Conservation (phyloP, 2,113 vertebrate genomes). For the Cavia aperea region DNA sequence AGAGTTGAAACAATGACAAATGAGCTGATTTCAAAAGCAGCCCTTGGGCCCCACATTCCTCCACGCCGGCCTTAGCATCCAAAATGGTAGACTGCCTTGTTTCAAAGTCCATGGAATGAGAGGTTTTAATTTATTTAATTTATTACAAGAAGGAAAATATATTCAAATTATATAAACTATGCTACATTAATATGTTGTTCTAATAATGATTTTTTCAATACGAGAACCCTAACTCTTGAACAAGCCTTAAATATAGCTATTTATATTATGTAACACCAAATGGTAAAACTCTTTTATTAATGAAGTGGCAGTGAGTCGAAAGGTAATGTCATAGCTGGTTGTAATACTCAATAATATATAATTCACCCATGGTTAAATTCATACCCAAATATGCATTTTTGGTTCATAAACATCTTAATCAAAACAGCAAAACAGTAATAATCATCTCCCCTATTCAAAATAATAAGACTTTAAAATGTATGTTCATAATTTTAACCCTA, state of each 20-base stretch:
- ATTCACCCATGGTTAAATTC: conserved; percentile 58
- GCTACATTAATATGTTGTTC: conserved; percentile 70
- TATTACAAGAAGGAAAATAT: conserved; percentile 65
- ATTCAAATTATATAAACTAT: conserved; percentile 69
- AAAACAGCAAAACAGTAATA: conserved; percentile 29
- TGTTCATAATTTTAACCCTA: conserved; percentile 43
- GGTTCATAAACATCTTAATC: conserved; percentile 18
- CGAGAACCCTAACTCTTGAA: conserved; percentile 69
- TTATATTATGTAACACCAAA: conserved; percentile 68
- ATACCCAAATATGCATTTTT: conserved; percentile 69
- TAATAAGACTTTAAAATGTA: conserved; percentile 45
- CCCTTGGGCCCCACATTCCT: not conserved
- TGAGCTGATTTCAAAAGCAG: not conserved
- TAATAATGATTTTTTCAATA: conserved; percentile 77
- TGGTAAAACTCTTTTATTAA: conserved; percentile 72
- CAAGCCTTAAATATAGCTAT: conserved; percentile 73
- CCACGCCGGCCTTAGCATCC: not conserved
- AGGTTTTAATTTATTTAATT: conserved; percentile 64
- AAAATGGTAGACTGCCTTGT: not conserved
- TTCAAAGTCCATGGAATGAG: conserved; percentile 37
- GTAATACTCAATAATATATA: conserved; percentile 65
- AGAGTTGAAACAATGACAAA: not conserved
- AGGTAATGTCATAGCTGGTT: conserved; percentile 70
- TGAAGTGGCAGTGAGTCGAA: conserved; percentile 67
- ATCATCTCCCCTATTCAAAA: not conserved